Base-by-base conservation (phyloP, 2,797 vertebrate species). In the Sardinella longiceps region DNA sequence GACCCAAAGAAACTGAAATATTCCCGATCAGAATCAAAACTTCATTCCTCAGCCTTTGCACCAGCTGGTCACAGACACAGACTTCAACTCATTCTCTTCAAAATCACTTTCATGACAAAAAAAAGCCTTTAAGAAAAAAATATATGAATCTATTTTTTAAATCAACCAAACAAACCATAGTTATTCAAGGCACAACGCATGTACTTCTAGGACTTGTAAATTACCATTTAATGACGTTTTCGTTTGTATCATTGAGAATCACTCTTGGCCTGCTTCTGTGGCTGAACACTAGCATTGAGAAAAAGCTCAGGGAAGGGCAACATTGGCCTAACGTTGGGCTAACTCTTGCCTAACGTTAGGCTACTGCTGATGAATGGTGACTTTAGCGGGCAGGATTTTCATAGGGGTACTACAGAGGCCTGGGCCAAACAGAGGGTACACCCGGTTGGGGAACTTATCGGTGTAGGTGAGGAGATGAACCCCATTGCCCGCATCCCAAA, bases 401-500 rank as follows among this genome's bases (percentile, higher is more conserved):
- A 92, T 89, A 1, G 91, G 89, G 23, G 90, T 90, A 63, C 63
- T 88, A 51, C 91, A 85, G 11, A 91, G 87, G 5, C 90, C 90
- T 1, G 91, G 91, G 10, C 91, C 91, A 80, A 93, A 92, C 10
- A 91, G 88, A 23, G 91, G 92, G 51, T 88, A 92, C 48, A 93
- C 83, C 23, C 66, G 90, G 25, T 84, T 88, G 28, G 33, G 83
- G 53, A 92, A 92, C 46, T 80, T 85, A 63, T 91, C 89, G 0
- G 84, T 91, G 83, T 89, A 92, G 39, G 91, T 92, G 85, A 88
- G 90, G 70, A 93, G 86, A 84, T 95, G 95, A 81, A 84, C 90
- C 28, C 89, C 85, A 10, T 87, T 89, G 9, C 84, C 93, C 6
- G 86, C 91, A 82, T 96, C 93, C 93, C 93, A 96, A 86, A 96